Evolutionary conservation across 2,797 vertebrate genomes (phyloP), one percentile per base, ranked within the genome.

Genomic region (Dendrocincla fuliginosa): DNA sequence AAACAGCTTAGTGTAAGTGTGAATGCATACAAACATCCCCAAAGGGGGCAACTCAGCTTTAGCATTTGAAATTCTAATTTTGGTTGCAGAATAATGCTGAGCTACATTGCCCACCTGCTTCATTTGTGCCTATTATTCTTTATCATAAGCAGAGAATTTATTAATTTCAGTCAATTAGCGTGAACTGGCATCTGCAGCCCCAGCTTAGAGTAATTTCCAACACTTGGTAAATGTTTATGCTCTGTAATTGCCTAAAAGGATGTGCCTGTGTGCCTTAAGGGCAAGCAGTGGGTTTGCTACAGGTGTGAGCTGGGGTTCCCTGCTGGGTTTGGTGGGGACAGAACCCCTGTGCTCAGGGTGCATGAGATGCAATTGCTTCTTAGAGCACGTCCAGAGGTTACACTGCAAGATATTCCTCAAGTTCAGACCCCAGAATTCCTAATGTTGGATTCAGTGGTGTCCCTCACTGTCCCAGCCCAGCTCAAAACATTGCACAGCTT

Each of bases 361-460:
- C 50, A 18, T 32, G 50, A 60, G 41, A 19, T 57, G n/a, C 12
- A 6, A 4, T 33, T 59, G 28, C 50, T 88, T 69, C 22, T n/a
- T 39, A 63, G 84, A 76, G 37, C 24, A 41, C 10, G 5, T 24
- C 23, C 11, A 35, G 8, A 79, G 74, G 18, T 61, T 13, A 32
- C 52, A 37, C 41, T 46, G 7, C 2, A 18, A 70, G 39, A 1
- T 63, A 23, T 44, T 41, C 69, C 37, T 59, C 28, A 7, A 69
- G 42, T 63, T 69, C 9, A 73, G 61, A 37, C 46, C 55, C 41
- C 20, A 76, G 46, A 22, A 47, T 86, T 14, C 30, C 32, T 42
- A 1, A 6, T 5, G 27, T 20, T 68, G 24, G 24, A 5, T 82
- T 23, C 46, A 0, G 1, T 23, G 41, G 19, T 0, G 5, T 63